Percentiles rank a stretch among this genome's conserved stretches.
Evolutionary conservation across 1,140 invertebrate species (phyloP).

Genomic region (Dysdera silvatica): DNA sequence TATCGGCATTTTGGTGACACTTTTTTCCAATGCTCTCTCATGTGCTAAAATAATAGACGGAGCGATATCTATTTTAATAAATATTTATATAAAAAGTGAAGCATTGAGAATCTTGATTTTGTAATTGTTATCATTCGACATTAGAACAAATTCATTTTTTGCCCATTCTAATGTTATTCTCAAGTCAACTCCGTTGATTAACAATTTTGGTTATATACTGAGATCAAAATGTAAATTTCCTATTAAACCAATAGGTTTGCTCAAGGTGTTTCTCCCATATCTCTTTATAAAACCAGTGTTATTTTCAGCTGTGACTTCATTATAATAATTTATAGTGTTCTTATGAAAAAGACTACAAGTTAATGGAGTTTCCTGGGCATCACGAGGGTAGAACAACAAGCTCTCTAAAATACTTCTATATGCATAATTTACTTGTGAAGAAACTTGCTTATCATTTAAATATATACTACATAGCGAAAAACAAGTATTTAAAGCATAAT

Average conservation of each 20-base stretch:
- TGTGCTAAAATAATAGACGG: slow-evolving; percentile 7
- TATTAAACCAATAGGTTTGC: not conserved
- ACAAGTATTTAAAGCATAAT: slow-evolving; percentile 6
- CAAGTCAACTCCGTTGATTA: not conserved
- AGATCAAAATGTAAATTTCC: slow-evolving; percentile 6
- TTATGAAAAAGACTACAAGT: not conserved
- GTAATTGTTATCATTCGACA: not conserved
- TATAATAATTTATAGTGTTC: not conserved
- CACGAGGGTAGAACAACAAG: slow-evolving; percentile 2
- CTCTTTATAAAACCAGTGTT: not conserved
- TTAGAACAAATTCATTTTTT: slow-evolving; percentile 3
- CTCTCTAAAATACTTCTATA: not conserved
- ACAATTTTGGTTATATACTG: not conserved
- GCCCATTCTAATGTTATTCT: slow-evolving; percentile 6
- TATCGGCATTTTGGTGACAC: slow-evolving; percentile 5
- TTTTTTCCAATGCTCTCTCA: slow-evolving; percentile 7
- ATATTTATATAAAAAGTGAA: not conserved
- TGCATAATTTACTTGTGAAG: not conserved
- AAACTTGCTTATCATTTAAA: slow-evolving; percentile 4
- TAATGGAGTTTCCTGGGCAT: slow-evolving; percentile 1
- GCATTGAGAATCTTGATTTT: not conserved
- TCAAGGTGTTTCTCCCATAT: not conserved
- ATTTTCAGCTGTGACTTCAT: not conserved
- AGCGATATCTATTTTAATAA: slow-evolving; percentile 5
- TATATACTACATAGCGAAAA: slow-evolving; percentile 4